Evolutionary conservation across 2,888 invertebrate genomes (phyloP).

Genomic region (Melinopterus prodromus): DNA sequence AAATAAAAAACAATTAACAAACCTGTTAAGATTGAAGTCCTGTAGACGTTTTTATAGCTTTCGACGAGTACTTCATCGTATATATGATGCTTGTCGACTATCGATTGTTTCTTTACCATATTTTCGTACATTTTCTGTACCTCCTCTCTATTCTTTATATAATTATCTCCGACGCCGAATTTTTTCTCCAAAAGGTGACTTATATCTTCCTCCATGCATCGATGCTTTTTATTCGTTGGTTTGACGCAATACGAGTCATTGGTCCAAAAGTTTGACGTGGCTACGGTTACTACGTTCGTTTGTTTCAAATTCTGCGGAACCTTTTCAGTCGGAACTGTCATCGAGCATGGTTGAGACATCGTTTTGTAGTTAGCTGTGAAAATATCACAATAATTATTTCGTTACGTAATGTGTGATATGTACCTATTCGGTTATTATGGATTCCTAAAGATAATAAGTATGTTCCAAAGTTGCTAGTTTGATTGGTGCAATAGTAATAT

Average conservation of each 20-base stretch:
- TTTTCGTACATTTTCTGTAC: slow-evolving; percentile 29
- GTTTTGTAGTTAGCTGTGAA: slow-evolving; percentile 25
- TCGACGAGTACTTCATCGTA: slow-evolving; percentile 21
- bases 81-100: slow-evolving; percentile 17
- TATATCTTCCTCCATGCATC: slow-evolving; percentile 36
- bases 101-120: slow-evolving; percentile 17
- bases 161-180: slow-evolving; percentile 5
- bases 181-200: slow-evolving; percentile 27
- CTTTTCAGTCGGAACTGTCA: neutral
- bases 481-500: slow-evolving; percentile 74
- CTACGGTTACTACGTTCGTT: slow-evolving; percentile 35
- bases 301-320: slow-evolving; percentile 6
- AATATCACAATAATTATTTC: neutral
- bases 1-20: slow-evolving; percentile 10
- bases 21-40: slow-evolving; percentile 46
- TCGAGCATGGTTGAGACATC: slow-evolving; percentile 21
- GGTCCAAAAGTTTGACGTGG: slow-evolving; percentile 39
- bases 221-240: slow-evolving; percentile 29
- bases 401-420: neutral
- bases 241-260: slow-evolving; percentile 41
- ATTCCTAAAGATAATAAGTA: slow-evolving; percentile 32
- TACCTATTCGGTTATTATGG: slow-evolving; percentile 28
- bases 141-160: slow-evolving; percentile 27
- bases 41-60: slow-evolving; percentile 35
- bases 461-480: slow-evolving; percentile 43